Evolutionary conservation across 2,888 invertebrate genomes (phyloP).

Genomic region (Dynastes grantii): DNA sequence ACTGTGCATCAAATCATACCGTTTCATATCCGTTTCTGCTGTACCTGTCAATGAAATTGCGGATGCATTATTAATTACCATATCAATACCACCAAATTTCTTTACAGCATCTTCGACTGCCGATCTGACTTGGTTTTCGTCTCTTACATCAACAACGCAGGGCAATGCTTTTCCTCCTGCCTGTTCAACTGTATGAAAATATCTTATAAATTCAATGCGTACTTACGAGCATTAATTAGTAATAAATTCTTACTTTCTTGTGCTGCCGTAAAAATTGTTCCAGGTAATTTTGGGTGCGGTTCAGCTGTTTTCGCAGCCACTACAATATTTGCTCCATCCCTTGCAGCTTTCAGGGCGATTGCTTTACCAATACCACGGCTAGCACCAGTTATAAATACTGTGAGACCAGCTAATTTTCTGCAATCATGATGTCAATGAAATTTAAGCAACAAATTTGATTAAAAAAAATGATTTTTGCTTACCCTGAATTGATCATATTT

Average conservation of each 20-base stretch:
- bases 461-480: neutral
- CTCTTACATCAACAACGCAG: slow-evolving; percentile 90
- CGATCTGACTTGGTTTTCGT: slow-evolving; percentile 82
- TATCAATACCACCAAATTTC: slow-evolving; percentile 96
- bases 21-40: slow-evolving; percentile 91
- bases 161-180: slow-evolving; percentile 90
- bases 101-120: slow-evolving; percentile 84
- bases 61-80: slow-evolving; percentile 96
- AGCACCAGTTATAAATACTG: slow-evolving; percentile 97
- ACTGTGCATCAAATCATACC: slow-evolving; percentile 96
- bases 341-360: slow-evolving; percentile 93
- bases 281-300: slow-evolving; percentile 92
- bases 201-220: neutral
- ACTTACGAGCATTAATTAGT: neutral
- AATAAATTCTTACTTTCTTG: slow-evolving; percentile 81
- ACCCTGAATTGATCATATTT: slow-evolving; percentile 42
- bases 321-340: slow-evolving; percentile 93
- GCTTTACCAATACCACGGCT: slow-evolving; percentile 97
- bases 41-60: slow-evolving; percentile 92
- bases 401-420: slow-evolving; percentile 88
- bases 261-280: slow-evolving; percentile 93
- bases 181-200: slow-evolving; percentile 80
- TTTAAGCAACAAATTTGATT: neutral
- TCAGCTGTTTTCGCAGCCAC: slow-evolving; percentile 94
- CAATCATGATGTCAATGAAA: slow-evolving; percentile 47